These are phyloP conservation scores for Palythoa heliodiscus DNA, from an alignment of 92 coral and sea anemone species.

Conservation along the genomic window DNA sequence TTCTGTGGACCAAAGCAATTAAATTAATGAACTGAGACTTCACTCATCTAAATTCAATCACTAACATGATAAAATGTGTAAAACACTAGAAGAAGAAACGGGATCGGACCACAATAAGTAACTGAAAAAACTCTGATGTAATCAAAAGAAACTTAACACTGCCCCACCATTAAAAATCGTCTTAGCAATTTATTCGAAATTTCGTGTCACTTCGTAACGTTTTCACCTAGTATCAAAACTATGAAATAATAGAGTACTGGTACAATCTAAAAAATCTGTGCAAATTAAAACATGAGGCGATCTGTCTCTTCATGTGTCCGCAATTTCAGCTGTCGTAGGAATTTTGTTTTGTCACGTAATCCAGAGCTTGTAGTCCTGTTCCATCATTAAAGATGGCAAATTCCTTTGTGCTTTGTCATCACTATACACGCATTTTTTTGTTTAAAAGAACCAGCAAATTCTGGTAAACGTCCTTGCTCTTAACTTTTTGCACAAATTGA, in stretches of 20 bases:
- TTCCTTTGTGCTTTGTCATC: not conserved
- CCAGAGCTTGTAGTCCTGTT: not conserved
- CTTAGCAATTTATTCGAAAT: not conserved
- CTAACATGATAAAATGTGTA: not conserved
- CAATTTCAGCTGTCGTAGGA: not conserved
- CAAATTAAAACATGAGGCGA: constrained; percentile 19
- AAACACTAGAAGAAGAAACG: too few species aligned
- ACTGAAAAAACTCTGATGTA: too few species aligned
- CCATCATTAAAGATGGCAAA: not conserved
- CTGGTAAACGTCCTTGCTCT: too few species aligned
- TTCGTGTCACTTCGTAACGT: not conserved
- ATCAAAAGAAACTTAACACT: too few species aligned
- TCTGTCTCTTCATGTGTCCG: constrained; percentile 9
- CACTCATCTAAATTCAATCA: too few species aligned
- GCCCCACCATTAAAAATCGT: not conserved
- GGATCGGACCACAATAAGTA: not conserved
- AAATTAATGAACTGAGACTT: not conserved
- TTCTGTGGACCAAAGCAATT: not conserved
- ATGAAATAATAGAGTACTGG: not conserved
- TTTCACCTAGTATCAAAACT: not conserved
- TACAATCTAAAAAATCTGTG: not conserved
- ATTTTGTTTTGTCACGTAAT: not conserved
- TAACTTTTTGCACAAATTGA: too few species aligned
- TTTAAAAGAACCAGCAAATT: too few species aligned
- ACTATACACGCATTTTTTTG: not conserved